Percentiles rank a stretch among this genome's conserved stretches.
phyloP scores from a whole-genome alignment of 2,797 vertebrate genomes.

The Silurus aristotelis region DNA sequence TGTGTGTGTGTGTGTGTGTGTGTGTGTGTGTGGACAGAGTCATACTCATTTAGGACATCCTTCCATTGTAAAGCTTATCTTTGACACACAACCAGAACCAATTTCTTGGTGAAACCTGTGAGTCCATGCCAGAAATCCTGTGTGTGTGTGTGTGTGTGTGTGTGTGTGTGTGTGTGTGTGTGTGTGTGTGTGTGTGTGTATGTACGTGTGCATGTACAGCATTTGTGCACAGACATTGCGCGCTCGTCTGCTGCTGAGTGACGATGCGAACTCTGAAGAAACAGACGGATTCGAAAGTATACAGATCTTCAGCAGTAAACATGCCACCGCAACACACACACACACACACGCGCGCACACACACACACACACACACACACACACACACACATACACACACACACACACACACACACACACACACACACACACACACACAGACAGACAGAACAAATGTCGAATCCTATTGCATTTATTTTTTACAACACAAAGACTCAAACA shows the following conservation, averaged over 20 bases:
- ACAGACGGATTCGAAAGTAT: background rate
- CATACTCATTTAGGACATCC: slow-evolving; percentile 43
- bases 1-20: slow-evolving; percentile 30
- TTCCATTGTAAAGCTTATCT: slow-evolving; percentile 37
- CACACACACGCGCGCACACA: slow-evolving; percentile 3
- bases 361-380: slow-evolving; percentile 10
- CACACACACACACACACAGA: background rate
- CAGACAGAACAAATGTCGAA: background rate
- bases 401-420: slow-evolving; percentile 15
- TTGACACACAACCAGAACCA: slow-evolving; percentile 23
- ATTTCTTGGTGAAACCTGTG: background rate
- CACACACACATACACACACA: background rate
- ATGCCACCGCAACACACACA: background rate
- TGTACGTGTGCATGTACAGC: background rate
- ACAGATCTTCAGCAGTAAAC: no score
- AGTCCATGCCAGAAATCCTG: background rate
- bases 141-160: slow-evolving; percentile 18
- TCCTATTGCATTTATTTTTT: background rate
- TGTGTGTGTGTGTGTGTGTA: background rate
- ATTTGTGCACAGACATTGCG: background rate
- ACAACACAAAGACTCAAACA: background rate
- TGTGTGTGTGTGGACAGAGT: background rate
- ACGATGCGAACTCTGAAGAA: background rate
- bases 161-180: background rate
- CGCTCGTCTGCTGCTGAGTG: background rate